Evolutionary conservation across 2,888 invertebrate genomes (phyloP).

Genomic region (Graphium colonna): DNA sequence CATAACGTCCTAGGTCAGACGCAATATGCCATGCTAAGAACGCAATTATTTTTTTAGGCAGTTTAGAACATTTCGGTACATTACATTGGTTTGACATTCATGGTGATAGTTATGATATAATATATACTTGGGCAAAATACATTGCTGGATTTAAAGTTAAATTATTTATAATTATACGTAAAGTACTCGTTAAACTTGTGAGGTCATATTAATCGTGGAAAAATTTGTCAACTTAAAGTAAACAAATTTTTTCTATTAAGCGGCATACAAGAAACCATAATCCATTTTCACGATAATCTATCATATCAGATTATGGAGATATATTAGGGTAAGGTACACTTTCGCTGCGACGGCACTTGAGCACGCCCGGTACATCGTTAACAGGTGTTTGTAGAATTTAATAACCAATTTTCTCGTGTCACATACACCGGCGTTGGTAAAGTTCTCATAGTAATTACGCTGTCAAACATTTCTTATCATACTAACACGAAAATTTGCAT

Average conservation of each 20-base stretch:
- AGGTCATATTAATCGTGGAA: too few species aligned
- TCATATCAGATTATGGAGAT: not conserved
- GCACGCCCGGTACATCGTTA: slow-evolving; percentile 11
- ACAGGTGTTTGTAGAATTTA: slow-evolving; percentile 21
- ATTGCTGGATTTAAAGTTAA: too few species aligned
- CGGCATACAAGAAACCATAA: not conserved
- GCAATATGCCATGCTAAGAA: too few species aligned
- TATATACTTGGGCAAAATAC: too few species aligned
- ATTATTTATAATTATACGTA: too few species aligned
- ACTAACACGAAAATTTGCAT: slow-evolving; percentile 1
- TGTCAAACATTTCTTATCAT: slow-evolving; percentile 4
- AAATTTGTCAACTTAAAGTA: too few species aligned
- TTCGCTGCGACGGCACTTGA: not conserved
- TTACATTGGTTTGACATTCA: too few species aligned
- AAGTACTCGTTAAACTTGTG: too few species aligned
- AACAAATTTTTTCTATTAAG: not conserved
- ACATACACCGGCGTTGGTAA: slow-evolving; percentile 10
- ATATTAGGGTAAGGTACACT: slow-evolving; percentile 4
- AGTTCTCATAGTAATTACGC: slow-evolving; percentile 9
- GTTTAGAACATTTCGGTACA: too few species aligned
- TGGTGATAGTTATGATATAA: too few species aligned
- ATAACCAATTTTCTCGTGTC: slow-evolving; percentile 22
- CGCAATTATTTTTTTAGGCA: too few species aligned
- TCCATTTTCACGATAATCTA: slow-evolving; percentile 1
- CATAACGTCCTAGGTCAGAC: too few species aligned